These are phyloP conservation scores for Megalops cyprinoides DNA, from an alignment of 2,797 vertebrate species.

Conservation along the genomic window DNA sequence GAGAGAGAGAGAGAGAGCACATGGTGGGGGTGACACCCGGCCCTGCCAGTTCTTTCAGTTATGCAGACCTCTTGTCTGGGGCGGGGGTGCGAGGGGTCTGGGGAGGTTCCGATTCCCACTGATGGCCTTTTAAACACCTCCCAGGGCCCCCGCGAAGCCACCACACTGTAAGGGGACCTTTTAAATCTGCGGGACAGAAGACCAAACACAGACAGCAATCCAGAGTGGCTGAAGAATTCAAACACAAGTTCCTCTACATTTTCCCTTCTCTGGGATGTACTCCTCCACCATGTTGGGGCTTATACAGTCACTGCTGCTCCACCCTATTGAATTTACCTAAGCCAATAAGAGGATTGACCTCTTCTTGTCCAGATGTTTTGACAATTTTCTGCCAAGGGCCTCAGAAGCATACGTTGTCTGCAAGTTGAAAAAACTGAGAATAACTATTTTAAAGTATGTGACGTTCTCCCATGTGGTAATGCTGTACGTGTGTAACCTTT, in stretches of 20 bases:
- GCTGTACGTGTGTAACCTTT: neutral
- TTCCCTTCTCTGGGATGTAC: neutral
- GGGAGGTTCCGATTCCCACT: slow-evolving; percentile 46
- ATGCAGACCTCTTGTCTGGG: slow-evolving; percentile 68
- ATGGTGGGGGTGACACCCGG: slow-evolving; percentile 41
- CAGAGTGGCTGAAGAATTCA: slow-evolving; percentile 34
- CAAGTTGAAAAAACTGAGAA: neutral
- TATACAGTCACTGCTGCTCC: neutral
- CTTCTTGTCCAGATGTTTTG: neutral
- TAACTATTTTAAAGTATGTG: neutral
- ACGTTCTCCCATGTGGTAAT: neutral
- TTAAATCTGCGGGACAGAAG: slow-evolving; percentile 26
- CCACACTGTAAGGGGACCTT: slow-evolving; percentile 54
- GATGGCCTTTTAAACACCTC: slow-evolving; percentile 66
- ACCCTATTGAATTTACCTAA: neutral
- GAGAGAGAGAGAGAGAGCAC: slow-evolving; percentile 5
- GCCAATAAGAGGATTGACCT: neutral
- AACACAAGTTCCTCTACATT: slow-evolving; percentile 16
- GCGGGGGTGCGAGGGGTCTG: slow-evolving; percentile 42
- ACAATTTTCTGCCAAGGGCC: neutral
- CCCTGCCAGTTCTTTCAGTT: slow-evolving; percentile 51
- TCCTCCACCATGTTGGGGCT: neutral
- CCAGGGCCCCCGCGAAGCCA: slow-evolving; percentile 51
- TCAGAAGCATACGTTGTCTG: neutral
- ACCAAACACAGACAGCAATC: slow-evolving; percentile 29